Conservation (phyloP, 2,888 invertebrate genomes). For the Thalpophila matura region DNA sequence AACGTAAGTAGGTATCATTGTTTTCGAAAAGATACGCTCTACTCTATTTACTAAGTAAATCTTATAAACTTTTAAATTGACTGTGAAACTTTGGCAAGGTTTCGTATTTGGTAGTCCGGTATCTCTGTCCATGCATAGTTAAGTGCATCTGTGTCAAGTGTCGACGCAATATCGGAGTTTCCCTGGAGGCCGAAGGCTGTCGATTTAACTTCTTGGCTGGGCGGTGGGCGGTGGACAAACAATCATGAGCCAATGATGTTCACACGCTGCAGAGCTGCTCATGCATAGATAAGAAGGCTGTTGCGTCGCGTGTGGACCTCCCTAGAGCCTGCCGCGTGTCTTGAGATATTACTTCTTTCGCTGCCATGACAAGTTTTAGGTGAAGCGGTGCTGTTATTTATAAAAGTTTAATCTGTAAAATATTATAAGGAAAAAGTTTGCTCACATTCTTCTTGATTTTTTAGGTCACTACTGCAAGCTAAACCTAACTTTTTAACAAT, state of each 20-base stretch:
- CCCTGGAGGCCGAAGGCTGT: conserved; percentile 74
- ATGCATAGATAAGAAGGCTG: conserved; percentile 81
- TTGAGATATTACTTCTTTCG: conserved; percentile 79
- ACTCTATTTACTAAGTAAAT: conserved; percentile 13
- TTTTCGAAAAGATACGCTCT: background rate
- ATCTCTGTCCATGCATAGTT: conserved; percentile 88
- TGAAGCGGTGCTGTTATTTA: conserved; percentile 41
- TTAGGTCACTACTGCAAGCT: background rate
- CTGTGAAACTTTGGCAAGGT: conserved; percentile 78
- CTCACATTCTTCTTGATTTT: conserved; percentile 17
- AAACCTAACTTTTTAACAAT: too few relatives aligned
- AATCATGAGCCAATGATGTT: conserved; percentile 66
- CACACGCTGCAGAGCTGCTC: conserved; percentile 70
- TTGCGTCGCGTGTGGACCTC: conserved; percentile 72
- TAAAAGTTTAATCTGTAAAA: conserved; percentile 48
- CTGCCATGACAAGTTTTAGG: conserved; percentile 74
- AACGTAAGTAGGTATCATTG: too few relatives aligned
- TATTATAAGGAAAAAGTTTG: conserved; percentile 27
- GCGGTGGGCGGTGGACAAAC: conserved; percentile 64
- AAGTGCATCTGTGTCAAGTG: conserved; percentile 87
- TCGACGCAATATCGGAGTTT: conserved; percentile 83
- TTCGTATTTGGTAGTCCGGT: conserved; percentile 77
- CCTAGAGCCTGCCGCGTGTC: conserved; percentile 70
- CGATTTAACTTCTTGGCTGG: conserved; percentile 80
- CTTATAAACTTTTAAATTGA: conserved; percentile 77